Conservation (phyloP, 2,797 vertebrate species). For the Simalia tracyae region DNA sequence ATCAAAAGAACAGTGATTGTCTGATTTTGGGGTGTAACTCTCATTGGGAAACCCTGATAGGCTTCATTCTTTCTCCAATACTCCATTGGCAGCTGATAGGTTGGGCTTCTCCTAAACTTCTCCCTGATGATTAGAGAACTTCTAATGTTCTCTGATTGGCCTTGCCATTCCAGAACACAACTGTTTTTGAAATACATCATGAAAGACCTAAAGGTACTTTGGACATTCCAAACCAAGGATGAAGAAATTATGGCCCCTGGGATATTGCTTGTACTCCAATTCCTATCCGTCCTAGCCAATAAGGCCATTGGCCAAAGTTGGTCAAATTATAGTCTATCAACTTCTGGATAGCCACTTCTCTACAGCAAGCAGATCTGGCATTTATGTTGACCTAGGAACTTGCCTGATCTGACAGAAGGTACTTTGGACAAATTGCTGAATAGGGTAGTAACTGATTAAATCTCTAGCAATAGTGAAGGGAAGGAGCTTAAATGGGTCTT, state of each 20-base stretch:
- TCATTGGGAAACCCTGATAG: not conserved
- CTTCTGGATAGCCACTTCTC: not conserved
- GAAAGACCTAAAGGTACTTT: not conserved
- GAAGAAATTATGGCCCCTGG: not conserved
- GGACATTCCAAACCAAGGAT: not conserved
- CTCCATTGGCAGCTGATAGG: not conserved
- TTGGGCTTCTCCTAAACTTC: not conserved
- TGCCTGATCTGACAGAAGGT: not conserved
- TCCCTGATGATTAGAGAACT: not conserved
- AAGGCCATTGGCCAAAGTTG: not conserved
- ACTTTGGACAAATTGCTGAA: not conserved
- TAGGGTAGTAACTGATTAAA: not conserved
- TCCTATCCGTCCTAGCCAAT: not conserved
- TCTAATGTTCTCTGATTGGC: not conserved
- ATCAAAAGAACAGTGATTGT: not conserved
- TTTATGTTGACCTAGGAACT: not conserved
- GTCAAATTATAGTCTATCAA: not conserved
- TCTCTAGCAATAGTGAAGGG: not conserved
- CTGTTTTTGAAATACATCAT: not conserved
- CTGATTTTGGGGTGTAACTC: not conserved
- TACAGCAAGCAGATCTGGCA: not conserved
- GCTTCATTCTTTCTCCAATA: not conserved
- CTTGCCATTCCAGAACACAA: not conserved
- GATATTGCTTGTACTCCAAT: not conserved
- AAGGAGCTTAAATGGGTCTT: not conserved